phyloP scores from a whole-genome alignment of 2,888 invertebrate species.

The Apeira syringaria region DNA sequence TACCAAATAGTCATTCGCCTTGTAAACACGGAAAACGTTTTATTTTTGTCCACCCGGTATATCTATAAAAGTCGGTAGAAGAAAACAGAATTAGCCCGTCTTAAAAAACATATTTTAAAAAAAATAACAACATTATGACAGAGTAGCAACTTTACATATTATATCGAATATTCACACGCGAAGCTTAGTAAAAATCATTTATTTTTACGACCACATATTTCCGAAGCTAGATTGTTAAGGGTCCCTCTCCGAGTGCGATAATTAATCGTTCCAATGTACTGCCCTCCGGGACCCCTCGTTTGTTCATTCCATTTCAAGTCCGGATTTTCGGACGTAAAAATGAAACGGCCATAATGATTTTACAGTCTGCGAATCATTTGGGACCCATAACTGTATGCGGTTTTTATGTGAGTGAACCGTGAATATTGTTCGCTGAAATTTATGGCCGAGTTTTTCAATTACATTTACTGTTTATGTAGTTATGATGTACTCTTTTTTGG shows the following conservation, averaged over 20 bases:
- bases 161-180: slow-evolving; percentile 8
- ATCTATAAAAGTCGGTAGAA: too few species aligned
- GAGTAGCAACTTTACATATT: too few species aligned
- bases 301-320: slow-evolving; percentile 40
- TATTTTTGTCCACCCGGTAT: too few species aligned
- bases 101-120: too few species aligned
- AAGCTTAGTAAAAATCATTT: slow-evolving; percentile 22
- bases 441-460: slow-evolving; percentile 14
- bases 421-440: slow-evolving; percentile 17
- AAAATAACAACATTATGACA: too few species aligned
- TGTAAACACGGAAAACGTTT: too few species aligned
- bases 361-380: slow-evolving; percentile 36
- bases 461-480: too few species aligned
- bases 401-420: slow-evolving; percentile 12
- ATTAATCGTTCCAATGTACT: slow-evolving; percentile 49
- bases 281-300: slow-evolving; percentile 40
- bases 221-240: slow-evolving; percentile 31
- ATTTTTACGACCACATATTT: slow-evolving; percentile 25
- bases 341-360: slow-evolving; percentile 34
- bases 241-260: slow-evolving; percentile 35
- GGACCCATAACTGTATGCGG: slow-evolving; percentile 33
- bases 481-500: too few species aligned
- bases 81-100: too few species aligned
- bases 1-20: too few species aligned
- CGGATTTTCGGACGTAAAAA: slow-evolving; percentile 35